Evolutionary conservation across 1,140 invertebrate species (phyloP), one percentile per base, ranked within the genome.

Genomic region (Acromyrmex echinatior): DNA sequence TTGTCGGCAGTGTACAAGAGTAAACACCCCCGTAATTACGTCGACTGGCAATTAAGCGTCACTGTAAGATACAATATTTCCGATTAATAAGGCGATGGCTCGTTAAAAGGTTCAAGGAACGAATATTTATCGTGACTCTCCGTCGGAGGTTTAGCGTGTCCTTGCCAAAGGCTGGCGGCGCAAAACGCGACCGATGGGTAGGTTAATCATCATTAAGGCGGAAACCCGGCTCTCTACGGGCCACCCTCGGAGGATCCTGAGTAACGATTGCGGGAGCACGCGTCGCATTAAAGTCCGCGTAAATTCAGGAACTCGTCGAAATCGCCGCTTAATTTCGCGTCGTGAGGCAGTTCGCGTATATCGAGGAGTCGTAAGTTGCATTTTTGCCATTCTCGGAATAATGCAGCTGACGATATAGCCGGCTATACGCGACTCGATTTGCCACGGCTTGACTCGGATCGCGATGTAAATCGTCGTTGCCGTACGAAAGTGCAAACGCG

Each of bases 161-260:
- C 84, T 77, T 81, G 89, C 79, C 65, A 76, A 79, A 77, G 78
- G 73, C 31, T 81, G 82, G 56, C 49, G 74, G 65, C 70, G 53
- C 62, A 79, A 88, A 60, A 74, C 77, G 71, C 89, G 81, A 80
- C 82, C 89, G 90, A 88, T 88, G 89, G 87, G 25, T 79, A 88
- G 87, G 90, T 91, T 89, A 91, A 91, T 91, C 90, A 91, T 91
- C 90, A 88, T 91, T 91, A 91, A 89, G 88, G 73, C 53, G 84
- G 88, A 91, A 89, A 89, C 66, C 87, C 63, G 89, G 63, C 60
- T 74, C 79, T 18, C 66, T 58, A 31, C 18, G 49, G 78, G 78
- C 87, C 87, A 91, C 77, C 79, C 87, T 31, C 21, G 80, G 76
- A 60, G 80, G 85, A 91, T 91, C 87, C 90, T 91, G 90, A 91